phyloP scores from a whole-genome alignment of 2,113 vertebrate genomes.

The Synodontis membranacea region DNA sequence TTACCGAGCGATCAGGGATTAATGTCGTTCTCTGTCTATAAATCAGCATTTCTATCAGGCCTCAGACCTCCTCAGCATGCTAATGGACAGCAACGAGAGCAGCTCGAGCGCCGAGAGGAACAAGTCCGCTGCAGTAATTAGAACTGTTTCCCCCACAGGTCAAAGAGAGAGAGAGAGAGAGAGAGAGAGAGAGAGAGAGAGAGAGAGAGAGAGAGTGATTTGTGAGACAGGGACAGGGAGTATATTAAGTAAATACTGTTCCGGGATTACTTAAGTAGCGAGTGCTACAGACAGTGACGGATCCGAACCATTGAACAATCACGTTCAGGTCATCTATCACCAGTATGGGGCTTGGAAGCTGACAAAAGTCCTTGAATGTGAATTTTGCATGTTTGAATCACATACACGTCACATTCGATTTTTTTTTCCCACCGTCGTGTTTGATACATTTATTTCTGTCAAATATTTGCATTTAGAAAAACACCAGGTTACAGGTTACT shows the following conservation, averaged over 20 bases:
- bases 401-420: background rate
- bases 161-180: conserved; percentile 6
- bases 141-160: conserved; percentile 45
- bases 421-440: too few species aligned
- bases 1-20: conserved; percentile 55
- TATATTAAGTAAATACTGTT: conserved; percentile 39
- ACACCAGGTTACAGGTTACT: too few species aligned
- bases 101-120: conserved; percentile 30
- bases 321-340: background rate
- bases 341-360: background rate
- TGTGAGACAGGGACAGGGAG: conserved; percentile 9
- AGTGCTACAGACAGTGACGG: background rate
- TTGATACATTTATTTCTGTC: background rate
- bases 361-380: background rate
- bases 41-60: conserved; percentile 58
- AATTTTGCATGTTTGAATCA: background rate
- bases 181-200: background rate
- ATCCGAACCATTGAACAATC: background rate
- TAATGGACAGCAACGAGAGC: conserved; percentile 51
- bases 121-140: conserved; percentile 47
- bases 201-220: conserved; percentile 10
- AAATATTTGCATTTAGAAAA: too few species aligned
- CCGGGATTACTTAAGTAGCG: conserved; percentile 12
- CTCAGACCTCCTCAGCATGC: conserved; percentile 51
- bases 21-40: conserved; percentile 50